Evolutionary conservation across 2,113 vertebrate species (phyloP).

Genomic region (Calyptomena viridis): DNA sequence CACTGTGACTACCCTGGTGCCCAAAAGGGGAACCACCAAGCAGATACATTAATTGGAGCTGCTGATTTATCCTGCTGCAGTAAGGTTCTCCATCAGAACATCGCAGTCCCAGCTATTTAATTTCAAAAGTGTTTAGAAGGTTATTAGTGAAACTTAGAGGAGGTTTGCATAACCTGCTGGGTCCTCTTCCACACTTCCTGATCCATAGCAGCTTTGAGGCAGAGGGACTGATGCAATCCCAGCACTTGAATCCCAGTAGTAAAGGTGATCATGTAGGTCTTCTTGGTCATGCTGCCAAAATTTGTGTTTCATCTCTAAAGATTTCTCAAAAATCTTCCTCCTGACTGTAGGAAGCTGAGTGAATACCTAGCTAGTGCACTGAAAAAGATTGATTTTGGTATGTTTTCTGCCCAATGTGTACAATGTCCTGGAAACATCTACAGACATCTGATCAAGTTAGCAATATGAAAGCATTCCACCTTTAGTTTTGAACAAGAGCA

Average conservation of each 20-base stretch:
- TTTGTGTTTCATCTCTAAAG: background rate
- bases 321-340: background rate
- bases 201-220: background rate
- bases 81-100: background rate
- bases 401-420: background rate
- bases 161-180: background rate
- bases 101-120: background rate
- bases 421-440: background rate
- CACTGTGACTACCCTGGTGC: background rate
- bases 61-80: background rate
- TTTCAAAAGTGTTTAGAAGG: background rate
- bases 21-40: background rate
- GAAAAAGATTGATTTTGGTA: background rate
- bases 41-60: background rate
- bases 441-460: background rate
- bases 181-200: background rate
- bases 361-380: background rate
- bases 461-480: background rate
- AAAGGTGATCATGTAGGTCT: background rate
- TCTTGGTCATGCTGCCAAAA: background rate
- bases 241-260: background rate
- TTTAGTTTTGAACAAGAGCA: background rate
- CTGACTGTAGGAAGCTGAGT: background rate
- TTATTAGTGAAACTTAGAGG: background rate
- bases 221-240: background rate